phyloP scores from a whole-genome alignment of 2,888 invertebrate genomes.

The Agrilus mali region DNA sequence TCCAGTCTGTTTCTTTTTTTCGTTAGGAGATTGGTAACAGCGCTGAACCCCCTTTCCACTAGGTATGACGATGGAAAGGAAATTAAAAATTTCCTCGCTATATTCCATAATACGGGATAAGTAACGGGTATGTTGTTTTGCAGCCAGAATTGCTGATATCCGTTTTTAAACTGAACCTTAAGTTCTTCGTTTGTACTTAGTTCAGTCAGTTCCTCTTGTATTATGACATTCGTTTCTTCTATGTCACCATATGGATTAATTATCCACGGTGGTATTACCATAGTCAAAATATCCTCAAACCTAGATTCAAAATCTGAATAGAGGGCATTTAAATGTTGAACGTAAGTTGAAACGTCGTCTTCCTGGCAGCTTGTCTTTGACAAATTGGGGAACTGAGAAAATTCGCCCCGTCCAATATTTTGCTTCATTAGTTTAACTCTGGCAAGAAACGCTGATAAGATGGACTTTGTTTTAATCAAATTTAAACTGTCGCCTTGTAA shows the following conservation, averaged over 20 bases:
- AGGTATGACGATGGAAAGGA: too few relatives aligned
- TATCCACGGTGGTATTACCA: slow-evolving; percentile 17
- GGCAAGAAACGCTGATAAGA: slow-evolving; percentile 18
- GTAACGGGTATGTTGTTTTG: slow-evolving; percentile 12
- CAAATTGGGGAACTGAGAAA: slow-evolving; percentile 17
- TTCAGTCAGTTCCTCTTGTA: slow-evolving; percentile 16
- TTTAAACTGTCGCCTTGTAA: slow-evolving; percentile 19
- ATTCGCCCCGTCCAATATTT: slow-evolving; percentile 20
- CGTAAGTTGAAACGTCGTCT: slow-evolving; percentile 15
- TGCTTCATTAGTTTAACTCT: slow-evolving; percentile 20
- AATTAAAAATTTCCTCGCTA: too few relatives aligned
- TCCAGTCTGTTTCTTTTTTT: slow-evolving; percentile 14
- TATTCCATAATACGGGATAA: slow-evolving; percentile 8
- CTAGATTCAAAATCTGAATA: slow-evolving; percentile 16
- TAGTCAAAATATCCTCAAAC: slow-evolving; percentile 20
- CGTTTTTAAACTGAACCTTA: slow-evolving; percentile 16
- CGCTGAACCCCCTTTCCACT: too few relatives aligned
- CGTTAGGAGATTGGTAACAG: too few relatives aligned
- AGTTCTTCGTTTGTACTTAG: slow-evolving; percentile 17
- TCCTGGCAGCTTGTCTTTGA: slow-evolving; percentile 14
- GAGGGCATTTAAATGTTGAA: slow-evolving; percentile 19
- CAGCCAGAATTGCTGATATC: slow-evolving; percentile 18
- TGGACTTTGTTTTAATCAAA: slow-evolving; percentile 19
- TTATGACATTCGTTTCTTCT: slow-evolving; percentile 13
- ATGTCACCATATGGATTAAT: slow-evolving; percentile 13